These are phyloP conservation scores for Dolichoris vasculosae DNA, from an alignment of 1,140 invertebrate species.

Conservation along the genomic window DNA sequence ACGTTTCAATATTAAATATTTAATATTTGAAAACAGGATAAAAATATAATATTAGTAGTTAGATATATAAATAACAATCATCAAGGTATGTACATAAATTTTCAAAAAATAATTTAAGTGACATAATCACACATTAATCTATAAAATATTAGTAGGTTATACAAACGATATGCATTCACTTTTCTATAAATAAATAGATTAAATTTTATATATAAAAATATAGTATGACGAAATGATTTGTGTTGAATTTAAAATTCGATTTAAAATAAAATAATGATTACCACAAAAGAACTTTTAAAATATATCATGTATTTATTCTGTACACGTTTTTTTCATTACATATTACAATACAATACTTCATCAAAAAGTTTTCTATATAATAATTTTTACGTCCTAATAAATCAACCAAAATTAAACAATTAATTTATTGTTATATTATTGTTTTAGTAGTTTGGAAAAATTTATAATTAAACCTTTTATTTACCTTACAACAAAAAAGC, in stretches of 20 bases:
- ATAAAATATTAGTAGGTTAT: background rate
- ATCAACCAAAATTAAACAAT: conserved; percentile 12
- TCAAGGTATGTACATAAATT: background rate
- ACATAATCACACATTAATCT: background rate
- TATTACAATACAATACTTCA: conserved; percentile 39
- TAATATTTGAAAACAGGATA: background rate
- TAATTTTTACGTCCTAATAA: conserved; percentile 16
- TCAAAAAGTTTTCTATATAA: conserved; percentile 28
- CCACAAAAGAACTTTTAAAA: conserved; percentile 15
- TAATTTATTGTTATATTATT: conserved; percentile 23
- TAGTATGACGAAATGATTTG: conserved; percentile 18
- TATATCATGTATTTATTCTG: conserved; percentile 37
- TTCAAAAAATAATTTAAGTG: background rate
- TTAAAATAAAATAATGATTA: background rate
- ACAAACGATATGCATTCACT: no score
- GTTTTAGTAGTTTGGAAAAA: conserved; percentile 21
- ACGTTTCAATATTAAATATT: background rate
- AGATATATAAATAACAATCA: background rate
- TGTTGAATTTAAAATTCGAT: background rate
- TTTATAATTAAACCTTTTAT: conserved; percentile 35
- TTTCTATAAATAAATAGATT: background rate
- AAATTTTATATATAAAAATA: background rate
- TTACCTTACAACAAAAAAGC: conserved; percentile 32
- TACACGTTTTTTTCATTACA: conserved; percentile 25
- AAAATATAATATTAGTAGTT: background rate